Percentiles rank a stretch among this genome's conserved stretches.
phyloP scores from a whole-genome alignment of 2,888 invertebrate genomes.

The Zhuqinia jingwanae region DNA sequence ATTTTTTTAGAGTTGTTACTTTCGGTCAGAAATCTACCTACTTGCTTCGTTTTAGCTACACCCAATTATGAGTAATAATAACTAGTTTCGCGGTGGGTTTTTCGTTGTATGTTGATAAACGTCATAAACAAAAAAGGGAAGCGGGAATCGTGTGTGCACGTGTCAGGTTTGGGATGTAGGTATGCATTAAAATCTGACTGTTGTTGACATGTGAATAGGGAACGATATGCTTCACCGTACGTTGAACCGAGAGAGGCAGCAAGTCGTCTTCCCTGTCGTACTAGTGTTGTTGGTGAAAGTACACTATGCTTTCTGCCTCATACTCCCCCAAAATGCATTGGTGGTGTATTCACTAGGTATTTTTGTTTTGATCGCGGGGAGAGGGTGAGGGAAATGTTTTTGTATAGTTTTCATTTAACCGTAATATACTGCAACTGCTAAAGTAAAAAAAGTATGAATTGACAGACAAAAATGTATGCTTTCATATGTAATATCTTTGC shows the following conservation, averaged over 20 bases:
- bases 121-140: constrained; percentile 54
- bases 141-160: constrained; percentile 60
- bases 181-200: not conserved
- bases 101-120: constrained; percentile 27
- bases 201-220: constrained; percentile 27
- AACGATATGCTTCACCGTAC: constrained; percentile 27
- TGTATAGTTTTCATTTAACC: no score
- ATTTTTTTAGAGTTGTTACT: no score
- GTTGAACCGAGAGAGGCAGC: constrained; percentile 42
- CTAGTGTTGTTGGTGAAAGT: constrained; percentile 29
- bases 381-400: not conserved
- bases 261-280: not conserved
- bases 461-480: no score
- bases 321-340: not conserved
- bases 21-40: not conserved
- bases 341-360: constrained; percentile 15
- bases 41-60: not conserved
- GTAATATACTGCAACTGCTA: no score
- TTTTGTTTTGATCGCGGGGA: constrained; percentile 29
- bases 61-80: not conserved
- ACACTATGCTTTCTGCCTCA: not conserved
- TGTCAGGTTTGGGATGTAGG: constrained; percentile 25
- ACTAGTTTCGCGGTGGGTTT: not conserved
- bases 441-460: no score
- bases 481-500: no score